A percentile compares a stretch with the other conserved stretches of the same genome.
Conservation (phyloP, 2,888 invertebrate species). For the Allolobophora icterica region DNA sequence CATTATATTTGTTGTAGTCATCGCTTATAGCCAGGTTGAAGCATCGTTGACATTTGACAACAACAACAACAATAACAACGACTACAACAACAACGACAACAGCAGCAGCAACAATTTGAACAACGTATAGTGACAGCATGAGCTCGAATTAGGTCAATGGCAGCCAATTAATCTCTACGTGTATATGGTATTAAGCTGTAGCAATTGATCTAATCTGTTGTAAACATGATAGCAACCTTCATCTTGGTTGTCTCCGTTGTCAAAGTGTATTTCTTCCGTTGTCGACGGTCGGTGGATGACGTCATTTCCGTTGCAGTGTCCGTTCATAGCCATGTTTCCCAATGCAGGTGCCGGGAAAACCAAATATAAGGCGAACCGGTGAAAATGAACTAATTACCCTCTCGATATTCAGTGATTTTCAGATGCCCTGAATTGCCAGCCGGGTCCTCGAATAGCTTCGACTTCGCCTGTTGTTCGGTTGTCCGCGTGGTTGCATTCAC, state of each 20-base stretch:
- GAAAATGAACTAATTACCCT: not conserved
- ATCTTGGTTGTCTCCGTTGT: not conserved
- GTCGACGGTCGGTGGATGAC: not conserved
- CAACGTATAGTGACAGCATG: not conserved
- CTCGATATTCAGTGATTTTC: not conserved
- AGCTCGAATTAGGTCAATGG: not conserved
- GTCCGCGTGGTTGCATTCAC: constrained; percentile 41
- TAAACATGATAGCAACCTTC: constrained; percentile 17
- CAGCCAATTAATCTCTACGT: not conserved
- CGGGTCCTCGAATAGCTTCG: constrained; percentile 41
- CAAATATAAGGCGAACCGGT: not conserved
- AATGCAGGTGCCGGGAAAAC: not conserved
- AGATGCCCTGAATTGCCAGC: constrained; percentile 42
- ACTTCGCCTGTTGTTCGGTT: constrained; percentile 41
- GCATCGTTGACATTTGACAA: not conserved
- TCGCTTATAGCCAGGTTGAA: not conserved
- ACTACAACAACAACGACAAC: too few species aligned
- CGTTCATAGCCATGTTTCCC: not conserved
- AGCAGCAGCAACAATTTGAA: not conserved
- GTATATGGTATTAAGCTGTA: not conserved
- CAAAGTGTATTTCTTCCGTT: not conserved
- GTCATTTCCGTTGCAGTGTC: not conserved
- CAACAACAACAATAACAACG: too few species aligned
- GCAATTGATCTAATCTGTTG: not conserved
- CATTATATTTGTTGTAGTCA: not conserved